A percentile compares a stretch with the other conserved stretches of the same genome.
Conservation (phyloP, 2,797 vertebrate species). For the Telmatherina bonti region DNA sequence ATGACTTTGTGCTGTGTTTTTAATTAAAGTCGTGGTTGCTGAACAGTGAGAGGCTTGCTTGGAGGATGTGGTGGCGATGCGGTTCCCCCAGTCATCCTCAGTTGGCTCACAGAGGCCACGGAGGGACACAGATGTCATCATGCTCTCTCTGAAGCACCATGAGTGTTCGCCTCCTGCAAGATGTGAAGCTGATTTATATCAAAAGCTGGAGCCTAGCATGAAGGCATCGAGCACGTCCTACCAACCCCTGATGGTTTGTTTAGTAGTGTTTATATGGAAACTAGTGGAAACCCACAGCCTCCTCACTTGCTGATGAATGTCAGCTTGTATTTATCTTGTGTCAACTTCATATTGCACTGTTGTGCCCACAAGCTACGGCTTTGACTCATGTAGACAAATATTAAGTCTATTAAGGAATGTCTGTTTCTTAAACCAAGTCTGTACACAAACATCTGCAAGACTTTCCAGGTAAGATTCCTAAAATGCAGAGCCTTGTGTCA, state of each 20-base stretch:
- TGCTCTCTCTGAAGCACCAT: conserved; percentile 41
- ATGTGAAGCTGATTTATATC: conserved; percentile 48
- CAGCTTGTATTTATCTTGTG: conserved; percentile 36
- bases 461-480: conserved; percentile 2
- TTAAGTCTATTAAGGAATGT: conserved; percentile 13
- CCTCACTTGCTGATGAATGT: conserved; percentile 32
- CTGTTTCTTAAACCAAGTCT: conserved; percentile 12
- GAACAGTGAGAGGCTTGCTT: conserved; percentile 34
- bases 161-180: conserved; percentile 39
- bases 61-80: conserved; percentile 57
- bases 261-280: conserved; percentile 24
- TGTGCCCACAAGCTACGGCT: conserved; percentile 17
- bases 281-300: conserved; percentile 29
- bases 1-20: conserved; percentile 49
- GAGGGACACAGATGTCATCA: conserved; percentile 62
- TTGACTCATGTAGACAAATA: conserved; percentile 23
- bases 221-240: conserved; percentile 17
- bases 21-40: conserved; percentile 47
- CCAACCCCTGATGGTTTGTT: conserved; percentile 33
- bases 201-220: conserved; percentile 35
- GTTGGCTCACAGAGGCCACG: conserved; percentile 46
- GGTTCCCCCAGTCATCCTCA: conserved; percentile 52
- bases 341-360: conserved; percentile 32
- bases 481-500: conserved; percentile 1
- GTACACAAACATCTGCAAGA: conserved; percentile 9